Evolutionary conservation across 2,113 vertebrate species (phyloP).

Genomic region (Sapajus apella): DNA sequence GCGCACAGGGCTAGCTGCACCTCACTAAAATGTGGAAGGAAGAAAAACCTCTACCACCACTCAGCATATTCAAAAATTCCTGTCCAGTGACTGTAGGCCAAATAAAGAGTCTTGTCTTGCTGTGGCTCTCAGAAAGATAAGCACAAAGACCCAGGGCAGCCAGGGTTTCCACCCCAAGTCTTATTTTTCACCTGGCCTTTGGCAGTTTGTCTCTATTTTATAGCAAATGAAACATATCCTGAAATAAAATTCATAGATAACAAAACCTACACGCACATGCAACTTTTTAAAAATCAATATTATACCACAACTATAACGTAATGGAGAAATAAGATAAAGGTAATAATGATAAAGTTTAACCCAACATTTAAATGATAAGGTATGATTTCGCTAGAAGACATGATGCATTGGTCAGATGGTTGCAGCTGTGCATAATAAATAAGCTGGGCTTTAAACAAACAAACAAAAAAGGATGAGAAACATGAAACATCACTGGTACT

Average conservation of each 20-base stretch:
- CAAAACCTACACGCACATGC: neutral
- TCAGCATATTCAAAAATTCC: neutral
- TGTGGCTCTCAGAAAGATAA: neutral
- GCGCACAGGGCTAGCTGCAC: neutral
- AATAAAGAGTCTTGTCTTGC: neutral
- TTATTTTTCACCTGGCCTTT: neutral
- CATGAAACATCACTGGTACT: neutral
- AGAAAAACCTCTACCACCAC: neutral
- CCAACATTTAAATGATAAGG: neutral
- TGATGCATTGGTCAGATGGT: neutral
- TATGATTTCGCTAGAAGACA: neutral
- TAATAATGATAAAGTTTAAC: neutral
- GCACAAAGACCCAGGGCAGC: neutral
- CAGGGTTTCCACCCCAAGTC: neutral
- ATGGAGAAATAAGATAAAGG: constrained; percentile 1
- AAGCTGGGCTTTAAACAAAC: neutral
- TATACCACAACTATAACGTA: neutral
- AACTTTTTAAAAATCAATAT: neutral
- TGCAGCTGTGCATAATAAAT: neutral
- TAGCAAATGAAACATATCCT: neutral
- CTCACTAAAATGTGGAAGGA: neutral
- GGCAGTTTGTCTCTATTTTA: neutral
- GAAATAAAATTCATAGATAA: constrained; percentile 39
- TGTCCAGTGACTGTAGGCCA: neutral
- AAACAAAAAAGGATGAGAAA: neutral